Evolutionary conservation across 2,888 invertebrate genomes (phyloP).

Genomic region (Drosophila stalkeri): DNA sequence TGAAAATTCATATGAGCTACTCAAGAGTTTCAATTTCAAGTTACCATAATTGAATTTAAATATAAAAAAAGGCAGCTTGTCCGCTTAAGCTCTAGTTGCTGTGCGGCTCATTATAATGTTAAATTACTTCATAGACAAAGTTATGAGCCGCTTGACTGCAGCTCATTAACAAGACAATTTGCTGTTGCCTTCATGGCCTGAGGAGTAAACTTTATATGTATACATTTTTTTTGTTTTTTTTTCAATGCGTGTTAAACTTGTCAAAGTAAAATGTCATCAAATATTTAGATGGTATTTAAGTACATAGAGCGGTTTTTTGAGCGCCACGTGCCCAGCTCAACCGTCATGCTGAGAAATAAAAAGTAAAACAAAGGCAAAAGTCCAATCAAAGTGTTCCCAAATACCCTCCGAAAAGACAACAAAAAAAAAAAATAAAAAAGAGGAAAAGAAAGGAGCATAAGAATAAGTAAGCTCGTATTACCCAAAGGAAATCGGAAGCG

Average conservation of each 20-base stretch:
- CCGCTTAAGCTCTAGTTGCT: background rate
- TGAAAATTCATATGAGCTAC: background rate
- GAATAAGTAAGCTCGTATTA: conserved; percentile 2
- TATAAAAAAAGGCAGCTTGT: no score
- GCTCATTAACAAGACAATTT: conserved; percentile 1
- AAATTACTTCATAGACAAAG: background rate
- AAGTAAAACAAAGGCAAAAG: conserved; percentile 20
- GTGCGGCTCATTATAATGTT: conserved; percentile 6
- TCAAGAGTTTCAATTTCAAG: background rate
- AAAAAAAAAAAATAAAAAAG: background rate
- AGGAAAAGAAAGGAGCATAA: background rate
- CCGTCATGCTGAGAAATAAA: conserved; percentile 32
- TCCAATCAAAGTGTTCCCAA: conserved; percentile 15
- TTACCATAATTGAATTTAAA: background rate
- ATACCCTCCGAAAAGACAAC: background rate
- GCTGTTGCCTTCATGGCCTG: background rate
- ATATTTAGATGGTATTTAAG: conserved; percentile 34
- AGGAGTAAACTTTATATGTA: background rate
- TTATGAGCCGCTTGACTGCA: background rate
- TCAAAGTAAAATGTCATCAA: conserved; percentile 9
- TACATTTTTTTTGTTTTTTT: background rate
- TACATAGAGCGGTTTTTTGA: background rate
- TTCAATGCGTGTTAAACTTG: background rate
- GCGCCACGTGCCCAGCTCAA: conserved; percentile 8
- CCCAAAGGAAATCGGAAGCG: conserved; percentile 23